These are phyloP conservation scores for Microtus oregoni DNA, from an alignment of 2,113 vertebrate species.

Conservation along the genomic window DNA sequence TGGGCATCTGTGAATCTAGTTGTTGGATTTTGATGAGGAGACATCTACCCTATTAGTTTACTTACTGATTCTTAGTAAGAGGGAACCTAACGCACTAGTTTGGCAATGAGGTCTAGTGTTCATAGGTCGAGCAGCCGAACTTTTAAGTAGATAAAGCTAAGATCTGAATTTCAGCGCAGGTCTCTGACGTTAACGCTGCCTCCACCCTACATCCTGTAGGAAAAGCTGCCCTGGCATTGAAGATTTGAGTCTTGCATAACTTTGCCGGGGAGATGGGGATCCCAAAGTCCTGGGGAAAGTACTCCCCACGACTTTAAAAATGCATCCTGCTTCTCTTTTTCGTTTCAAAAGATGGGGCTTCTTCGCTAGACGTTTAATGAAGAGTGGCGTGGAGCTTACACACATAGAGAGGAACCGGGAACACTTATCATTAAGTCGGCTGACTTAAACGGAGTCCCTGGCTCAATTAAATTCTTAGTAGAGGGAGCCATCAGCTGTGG, in stretches of 20 bases:
- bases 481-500: slow-evolving; percentile 26
- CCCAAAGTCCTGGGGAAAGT: slow-evolving; percentile 57
- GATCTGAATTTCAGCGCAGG: accelerated
- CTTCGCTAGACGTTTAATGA: slow-evolving; percentile 73
- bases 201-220: not conserved
- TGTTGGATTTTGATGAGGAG: not conserved
- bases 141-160: not conserved
- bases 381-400: slow-evolving; percentile 75
- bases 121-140: not conserved
- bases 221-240: slow-evolving; percentile 55
- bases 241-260: slow-evolving; percentile 70
- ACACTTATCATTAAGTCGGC: slow-evolving; percentile 79
- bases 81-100: not conserved
- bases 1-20: not conserved
- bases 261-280: slow-evolving; percentile 75
- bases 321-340: slow-evolving; percentile 60
- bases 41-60: not conserved
- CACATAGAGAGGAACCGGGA: slow-evolving; percentile 76
- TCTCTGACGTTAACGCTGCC: not conserved
- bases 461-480: slow-evolving; percentile 73
- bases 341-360: slow-evolving; percentile 72
- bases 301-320: not conserved
- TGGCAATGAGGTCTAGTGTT: not conserved
- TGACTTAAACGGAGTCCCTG: slow-evolving; percentile 80
- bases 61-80: not conserved